Percentiles rank a stretch among this genome's conserved stretches.
phyloP scores from a whole-genome alignment of 2,888 invertebrate species.

The Tipula vernalis region DNA sequence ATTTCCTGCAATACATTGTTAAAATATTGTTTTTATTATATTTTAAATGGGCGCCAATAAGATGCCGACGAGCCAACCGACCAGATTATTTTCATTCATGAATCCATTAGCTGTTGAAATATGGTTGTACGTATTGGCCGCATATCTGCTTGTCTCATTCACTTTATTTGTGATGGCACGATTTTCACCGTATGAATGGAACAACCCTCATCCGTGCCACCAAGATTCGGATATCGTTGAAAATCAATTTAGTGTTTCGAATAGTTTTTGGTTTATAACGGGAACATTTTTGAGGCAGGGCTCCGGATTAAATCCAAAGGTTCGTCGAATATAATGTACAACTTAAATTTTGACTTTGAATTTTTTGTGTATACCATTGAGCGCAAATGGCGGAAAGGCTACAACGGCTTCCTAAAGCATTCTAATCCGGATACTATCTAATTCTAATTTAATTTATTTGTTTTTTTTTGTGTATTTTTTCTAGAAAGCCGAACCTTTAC shows the following conservation, averaged over 20 bases:
- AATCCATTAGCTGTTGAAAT: slow-evolving; percentile 93
- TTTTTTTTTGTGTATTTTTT: neutral
- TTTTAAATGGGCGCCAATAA: slow-evolving; percentile 28
- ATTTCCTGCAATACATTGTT: neutral
- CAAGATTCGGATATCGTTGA: slow-evolving; percentile 75
- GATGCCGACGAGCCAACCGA: slow-evolving; percentile 83
- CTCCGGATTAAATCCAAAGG: slow-evolving; percentile 73
- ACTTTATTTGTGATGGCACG: slow-evolving; percentile 92
- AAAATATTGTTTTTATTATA: neutral
- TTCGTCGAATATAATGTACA: slow-evolving; percentile 27
- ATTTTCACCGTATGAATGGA: slow-evolving; percentile 95
- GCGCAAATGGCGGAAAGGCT: neutral
- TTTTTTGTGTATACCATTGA: neutral
- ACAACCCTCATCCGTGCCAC: slow-evolving; percentile 66
- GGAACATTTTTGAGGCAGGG: slow-evolving; percentile 81
- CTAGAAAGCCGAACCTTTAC: slow-evolving; percentile 45
- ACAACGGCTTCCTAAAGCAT: neutral
- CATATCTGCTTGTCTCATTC: slow-evolving; percentile 86
- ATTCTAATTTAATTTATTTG: neutral
- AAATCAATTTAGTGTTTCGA: slow-evolving; percentile 94
- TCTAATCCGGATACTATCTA: neutral
- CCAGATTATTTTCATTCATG: slow-evolving; percentile 86
- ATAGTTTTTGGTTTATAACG: slow-evolving; percentile 83
- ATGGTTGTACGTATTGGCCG: slow-evolving; percentile 89
- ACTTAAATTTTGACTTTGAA: neutral